These are phyloP conservation scores for Echeneis naucrates DNA, from an alignment of 2,797 vertebrate genomes.

Conservation along the genomic window DNA sequence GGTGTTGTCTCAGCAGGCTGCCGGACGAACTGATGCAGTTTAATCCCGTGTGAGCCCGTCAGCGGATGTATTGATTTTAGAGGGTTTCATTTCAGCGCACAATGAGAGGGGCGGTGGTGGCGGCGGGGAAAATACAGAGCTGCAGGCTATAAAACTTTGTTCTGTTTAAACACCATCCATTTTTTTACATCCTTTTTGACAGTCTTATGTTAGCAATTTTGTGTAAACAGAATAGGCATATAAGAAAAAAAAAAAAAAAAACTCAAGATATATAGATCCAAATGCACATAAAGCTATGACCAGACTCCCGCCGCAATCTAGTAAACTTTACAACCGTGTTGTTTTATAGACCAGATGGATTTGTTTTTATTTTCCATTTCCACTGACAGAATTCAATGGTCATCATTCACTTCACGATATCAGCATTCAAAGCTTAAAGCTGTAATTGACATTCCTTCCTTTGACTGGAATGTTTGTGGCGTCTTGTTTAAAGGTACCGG, in stretches of 20 bases:
- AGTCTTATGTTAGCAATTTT: background rate
- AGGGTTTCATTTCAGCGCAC: constrained; percentile 38
- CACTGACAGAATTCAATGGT: constrained; percentile 1
- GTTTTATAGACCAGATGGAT: constrained; percentile 26
- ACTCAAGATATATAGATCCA: background rate
- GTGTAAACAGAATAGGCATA: background rate
- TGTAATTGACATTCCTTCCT: constrained; percentile 3
- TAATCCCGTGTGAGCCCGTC: constrained; percentile 28
- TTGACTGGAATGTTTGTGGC: background rate
- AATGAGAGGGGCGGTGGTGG: constrained; percentile 8
- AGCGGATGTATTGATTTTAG: constrained; percentile 63
- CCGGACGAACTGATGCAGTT: constrained; percentile 32
- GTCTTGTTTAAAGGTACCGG: constrained; percentile 12
- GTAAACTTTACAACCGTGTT: constrained; percentile 39
- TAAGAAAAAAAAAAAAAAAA: constrained; percentile 1
- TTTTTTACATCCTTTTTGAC: constrained; percentile 7
- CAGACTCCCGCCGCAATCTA: background rate
- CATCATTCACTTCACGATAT: background rate
- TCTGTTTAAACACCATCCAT: background rate
- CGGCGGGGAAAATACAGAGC: background rate
- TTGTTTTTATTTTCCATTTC: constrained; percentile 17
- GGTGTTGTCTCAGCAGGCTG: constrained; percentile 37
- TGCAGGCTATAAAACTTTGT: constrained; percentile 3
- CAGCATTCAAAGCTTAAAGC: constrained; percentile 1
- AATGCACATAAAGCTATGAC: background rate